phyloP scores from a whole-genome alignment of 1,140 invertebrate species.

The Achatina immaculata region DNA sequence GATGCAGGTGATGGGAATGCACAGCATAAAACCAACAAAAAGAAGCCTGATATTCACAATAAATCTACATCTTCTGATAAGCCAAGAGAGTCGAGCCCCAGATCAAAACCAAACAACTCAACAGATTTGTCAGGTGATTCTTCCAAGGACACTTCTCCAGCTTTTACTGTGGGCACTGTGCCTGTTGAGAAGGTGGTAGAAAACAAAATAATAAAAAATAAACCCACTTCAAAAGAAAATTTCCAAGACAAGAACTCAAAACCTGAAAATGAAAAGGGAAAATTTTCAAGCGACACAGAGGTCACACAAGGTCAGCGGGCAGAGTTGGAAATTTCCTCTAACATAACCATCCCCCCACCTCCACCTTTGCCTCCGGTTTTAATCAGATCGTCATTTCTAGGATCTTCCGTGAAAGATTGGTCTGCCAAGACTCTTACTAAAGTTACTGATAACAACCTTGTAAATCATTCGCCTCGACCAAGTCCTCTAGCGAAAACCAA shows the following conservation, averaged over 20 bases:
- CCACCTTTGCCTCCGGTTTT: slow-evolving; percentile 4
- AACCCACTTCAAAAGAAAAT: background rate
- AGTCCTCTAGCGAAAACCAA: too few species aligned
- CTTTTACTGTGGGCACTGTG: too few species aligned
- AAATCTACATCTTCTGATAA: too few species aligned
- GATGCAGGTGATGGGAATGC: background rate
- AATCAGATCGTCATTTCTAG: background rate
- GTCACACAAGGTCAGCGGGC: background rate
- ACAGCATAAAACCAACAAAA: background rate
- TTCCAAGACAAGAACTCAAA: background rate
- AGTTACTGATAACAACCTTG: too few species aligned
- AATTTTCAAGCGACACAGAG: background rate
- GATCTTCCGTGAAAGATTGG: too few species aligned
- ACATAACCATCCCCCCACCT: slow-evolving; percentile 1
- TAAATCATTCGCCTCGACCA: too few species aligned
- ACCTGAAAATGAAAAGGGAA: background rate
- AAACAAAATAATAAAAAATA: too few species aligned
- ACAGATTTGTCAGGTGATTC: background rate
- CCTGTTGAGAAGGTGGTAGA: too few species aligned
- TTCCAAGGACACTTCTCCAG: background rate
- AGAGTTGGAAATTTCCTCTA: background rate
- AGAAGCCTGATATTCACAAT: too few species aligned
- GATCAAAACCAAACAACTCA: background rate
- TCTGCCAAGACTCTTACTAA: too few species aligned
- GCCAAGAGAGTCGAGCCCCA: background rate